Evolutionary conservation across 2,797 vertebrate genomes (phyloP).

Genomic region (Graptemys geographica): DNA sequence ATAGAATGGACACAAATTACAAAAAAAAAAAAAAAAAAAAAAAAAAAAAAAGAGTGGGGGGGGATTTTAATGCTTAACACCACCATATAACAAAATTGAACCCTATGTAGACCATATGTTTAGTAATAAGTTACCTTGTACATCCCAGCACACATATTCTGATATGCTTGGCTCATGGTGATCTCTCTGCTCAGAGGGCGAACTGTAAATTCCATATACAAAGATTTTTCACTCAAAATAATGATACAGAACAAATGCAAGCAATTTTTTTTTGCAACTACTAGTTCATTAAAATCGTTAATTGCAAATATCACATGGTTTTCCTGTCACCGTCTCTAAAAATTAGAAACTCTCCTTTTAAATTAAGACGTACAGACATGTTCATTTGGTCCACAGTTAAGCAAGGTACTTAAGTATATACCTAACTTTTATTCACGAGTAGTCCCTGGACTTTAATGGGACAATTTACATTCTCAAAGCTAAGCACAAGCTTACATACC

Average conservation of each 20-base stretch:
- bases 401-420: neutral
- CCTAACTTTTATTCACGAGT: neutral
- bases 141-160: conserved; percentile 99
- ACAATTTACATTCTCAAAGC: neutral
- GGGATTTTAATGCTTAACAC: neutral
- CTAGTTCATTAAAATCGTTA: neutral
- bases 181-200: conserved; percentile 97
- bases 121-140: conserved; percentile 89
- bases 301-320: neutral
- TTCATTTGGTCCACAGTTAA: neutral
- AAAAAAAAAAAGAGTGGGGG: neutral
- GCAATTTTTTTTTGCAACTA: neutral
- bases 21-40: neutral
- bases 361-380: neutral
- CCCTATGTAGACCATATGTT: neutral
- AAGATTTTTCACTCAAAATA: neutral
- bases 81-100: neutral
- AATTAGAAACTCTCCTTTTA: neutral
- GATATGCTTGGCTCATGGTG: conserved; percentile 98
- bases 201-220: conserved; percentile 81
- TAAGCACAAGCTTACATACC: neutral
- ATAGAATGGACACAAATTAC: neutral
- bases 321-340: neutral
- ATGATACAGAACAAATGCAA: neutral
- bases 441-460: rapidly evolving